These are phyloP conservation scores for Mystacornis crossleyi DNA, from an alignment of 2,113 vertebrate genomes.

Conservation along the genomic window DNA sequence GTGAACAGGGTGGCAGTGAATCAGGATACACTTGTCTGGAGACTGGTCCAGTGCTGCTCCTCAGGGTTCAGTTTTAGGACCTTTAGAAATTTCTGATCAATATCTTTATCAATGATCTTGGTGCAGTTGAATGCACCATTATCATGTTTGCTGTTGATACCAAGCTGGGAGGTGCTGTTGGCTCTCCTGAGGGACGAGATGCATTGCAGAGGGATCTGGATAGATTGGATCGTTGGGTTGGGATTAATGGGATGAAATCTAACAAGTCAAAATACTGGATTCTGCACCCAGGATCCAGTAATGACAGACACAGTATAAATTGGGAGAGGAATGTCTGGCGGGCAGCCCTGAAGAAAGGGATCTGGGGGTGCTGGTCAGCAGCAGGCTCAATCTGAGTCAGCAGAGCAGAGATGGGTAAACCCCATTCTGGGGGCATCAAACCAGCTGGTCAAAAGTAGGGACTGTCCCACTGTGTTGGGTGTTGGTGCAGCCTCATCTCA, in stretches of 20 bases:
- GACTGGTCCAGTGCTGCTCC: background rate
- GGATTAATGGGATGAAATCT: background rate
- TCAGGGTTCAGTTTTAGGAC: background rate
- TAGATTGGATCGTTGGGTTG: background rate
- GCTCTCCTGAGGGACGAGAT: background rate
- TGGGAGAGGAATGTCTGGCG: background rate
- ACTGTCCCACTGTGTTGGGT: background rate
- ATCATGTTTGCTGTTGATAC: background rate
- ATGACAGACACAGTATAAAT: accelerated
- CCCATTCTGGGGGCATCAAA: accelerated
- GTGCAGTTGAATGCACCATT: background rate
- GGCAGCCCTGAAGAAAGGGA: background rate
- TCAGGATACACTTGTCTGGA: background rate
- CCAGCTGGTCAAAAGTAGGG: background rate
- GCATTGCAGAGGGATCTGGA: background rate
- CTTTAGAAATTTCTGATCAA: background rate
- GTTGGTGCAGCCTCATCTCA: background rate
- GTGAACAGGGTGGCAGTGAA: background rate
- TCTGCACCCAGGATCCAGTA: background rate
- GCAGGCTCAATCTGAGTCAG: background rate
- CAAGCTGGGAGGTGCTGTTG: background rate
- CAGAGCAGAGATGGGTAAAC: background rate
- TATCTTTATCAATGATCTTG: background rate
- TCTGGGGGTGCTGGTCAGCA: background rate
- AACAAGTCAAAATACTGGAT: background rate